Percentiles rank a stretch among this genome's conserved stretches.
Evolutionary conservation across 2,797 vertebrate species (phyloP).

Genomic region (Microctenopoma lineatum): DNA sequence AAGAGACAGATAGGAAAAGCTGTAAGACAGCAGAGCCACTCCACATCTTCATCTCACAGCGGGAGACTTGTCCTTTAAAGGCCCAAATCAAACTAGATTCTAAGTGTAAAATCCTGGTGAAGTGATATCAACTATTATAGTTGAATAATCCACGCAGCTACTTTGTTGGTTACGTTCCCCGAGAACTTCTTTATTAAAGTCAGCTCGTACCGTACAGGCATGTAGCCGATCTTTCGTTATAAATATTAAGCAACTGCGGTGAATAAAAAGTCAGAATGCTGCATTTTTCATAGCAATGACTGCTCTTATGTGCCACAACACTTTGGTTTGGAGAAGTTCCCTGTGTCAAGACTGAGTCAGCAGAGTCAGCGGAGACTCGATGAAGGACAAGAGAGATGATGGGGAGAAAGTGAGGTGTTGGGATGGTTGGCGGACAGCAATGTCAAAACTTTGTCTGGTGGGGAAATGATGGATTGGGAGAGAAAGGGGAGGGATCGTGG

Average conservation of each 20-base stretch:
- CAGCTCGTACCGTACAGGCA: too few relatives aligned
- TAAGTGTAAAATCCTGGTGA: too few relatives aligned
- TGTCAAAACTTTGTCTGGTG: conserved; percentile 59
- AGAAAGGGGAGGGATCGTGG: conserved; percentile 8
- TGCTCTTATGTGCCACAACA: neutral
- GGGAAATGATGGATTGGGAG: conserved; percentile 31
- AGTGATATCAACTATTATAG: too few relatives aligned
- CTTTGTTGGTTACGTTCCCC: too few relatives aligned
- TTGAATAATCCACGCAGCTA: too few relatives aligned
- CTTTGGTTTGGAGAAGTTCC: neutral
- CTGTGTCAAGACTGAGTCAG: conserved; percentile 8
- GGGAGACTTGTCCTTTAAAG: conserved; percentile 4
- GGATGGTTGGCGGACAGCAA: conserved; percentile 36
- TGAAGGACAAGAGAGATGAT: conserved; percentile 41
- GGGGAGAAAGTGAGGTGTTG: conserved; percentile 45
- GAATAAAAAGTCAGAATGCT: neutral
- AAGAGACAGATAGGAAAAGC: conserved; percentile 16
- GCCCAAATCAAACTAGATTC: too few relatives aligned
- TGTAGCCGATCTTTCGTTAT: neutral
- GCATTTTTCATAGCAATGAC: neutral
- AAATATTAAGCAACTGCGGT: neutral
- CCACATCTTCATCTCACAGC: conserved; percentile 16
- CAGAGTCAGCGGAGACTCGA: conserved; percentile 17
- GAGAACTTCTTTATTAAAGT: too few relatives aligned
- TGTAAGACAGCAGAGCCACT: conserved; percentile 37